Percentiles rank a stretch among this genome's conserved stretches.
phyloP scores from a whole-genome alignment of 1,140 invertebrate genomes.

The Drosophila nigromelanica region DNA sequence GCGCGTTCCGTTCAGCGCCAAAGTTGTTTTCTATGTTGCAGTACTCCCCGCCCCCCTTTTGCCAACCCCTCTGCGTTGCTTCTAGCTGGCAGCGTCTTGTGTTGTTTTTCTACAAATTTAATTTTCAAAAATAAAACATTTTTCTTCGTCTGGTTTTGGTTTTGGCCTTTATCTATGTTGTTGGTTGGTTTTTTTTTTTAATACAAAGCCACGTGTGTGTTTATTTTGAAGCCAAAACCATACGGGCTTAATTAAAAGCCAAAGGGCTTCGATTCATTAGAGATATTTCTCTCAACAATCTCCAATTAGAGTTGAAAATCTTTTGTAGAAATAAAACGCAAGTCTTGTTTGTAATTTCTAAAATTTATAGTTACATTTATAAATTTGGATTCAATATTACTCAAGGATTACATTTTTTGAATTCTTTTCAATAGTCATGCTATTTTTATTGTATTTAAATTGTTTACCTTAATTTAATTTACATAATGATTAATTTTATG shows the following conservation, averaged over 20 bases:
- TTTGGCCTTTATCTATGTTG: slow-evolving; percentile 30
- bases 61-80: background rate
- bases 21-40: slow-evolving; percentile 66
- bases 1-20: slow-evolving; percentile 74
- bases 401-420: too few species aligned
- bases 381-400: too few species aligned
- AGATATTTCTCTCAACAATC: background rate
- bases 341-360: too few species aligned
- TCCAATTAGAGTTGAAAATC: background rate
- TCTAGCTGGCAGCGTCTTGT: slow-evolving; percentile 14
- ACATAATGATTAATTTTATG: too few species aligned
- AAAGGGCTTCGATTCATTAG: background rate
- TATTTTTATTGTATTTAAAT: background rate
- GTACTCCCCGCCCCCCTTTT: background rate
- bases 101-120: slow-evolving; percentile 65
- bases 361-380: too few species aligned
- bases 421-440: too few species aligned
- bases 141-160: slow-evolving; percentile 46
- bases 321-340: too few species aligned
- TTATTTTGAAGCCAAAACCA: slow-evolving; percentile 4
- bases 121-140: slow-evolving; percentile 77
- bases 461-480: background rate
- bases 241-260: slow-evolving; percentile 40
- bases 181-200: slow-evolving; percentile 8
- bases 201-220: slow-evolving; percentile 54